Evolutionary conservation across 2,797 vertebrate genomes (phyloP).

Genomic region (Remorina albescens): DNA sequence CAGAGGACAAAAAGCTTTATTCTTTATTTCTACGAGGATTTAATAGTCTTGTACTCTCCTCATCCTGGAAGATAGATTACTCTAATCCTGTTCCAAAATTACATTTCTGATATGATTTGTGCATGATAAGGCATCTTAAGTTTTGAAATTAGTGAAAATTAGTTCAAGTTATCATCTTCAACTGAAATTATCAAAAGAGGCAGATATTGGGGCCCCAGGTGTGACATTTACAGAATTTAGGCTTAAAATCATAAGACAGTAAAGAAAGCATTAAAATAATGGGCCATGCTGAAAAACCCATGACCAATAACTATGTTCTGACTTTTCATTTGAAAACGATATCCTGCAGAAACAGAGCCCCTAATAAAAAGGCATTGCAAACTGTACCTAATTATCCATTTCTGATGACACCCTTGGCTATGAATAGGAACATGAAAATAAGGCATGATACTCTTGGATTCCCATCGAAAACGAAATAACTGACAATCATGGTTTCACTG

Average conservation of each 20-base stretch:
- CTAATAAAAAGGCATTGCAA: slow-evolving; percentile 5
- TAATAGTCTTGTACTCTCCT: background rate
- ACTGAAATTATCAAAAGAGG: background rate
- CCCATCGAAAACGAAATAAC: slow-evolving; percentile 20
- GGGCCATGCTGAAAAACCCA: background rate
- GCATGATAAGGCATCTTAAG: background rate
- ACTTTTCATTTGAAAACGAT: slow-evolving; percentile 2
- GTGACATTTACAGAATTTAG: background rate
- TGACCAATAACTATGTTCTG: background rate
- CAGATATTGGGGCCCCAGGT: background rate
- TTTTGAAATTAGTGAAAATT: too few species aligned
- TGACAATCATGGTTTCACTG: slow-evolving; percentile 23
- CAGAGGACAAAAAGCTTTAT: background rate
- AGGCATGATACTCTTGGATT: background rate
- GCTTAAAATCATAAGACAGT: slow-evolving; percentile 4
- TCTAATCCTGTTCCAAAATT: background rate
- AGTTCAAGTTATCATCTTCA: background rate
- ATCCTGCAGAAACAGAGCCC: slow-evolving; percentile 6
- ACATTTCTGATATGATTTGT: background rate
- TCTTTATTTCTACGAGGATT: background rate
- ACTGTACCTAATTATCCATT: slow-evolving; percentile 22
- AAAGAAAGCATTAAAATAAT: background rate
- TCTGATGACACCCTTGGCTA: slow-evolving; percentile 11
- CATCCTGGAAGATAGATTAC: background rate
- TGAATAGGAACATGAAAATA: slow-evolving; percentile 32